Evolutionary conservation across 2,113 vertebrate species (phyloP), one percentile per base, ranked within the genome.

Genomic region (Calypte anna): DNA sequence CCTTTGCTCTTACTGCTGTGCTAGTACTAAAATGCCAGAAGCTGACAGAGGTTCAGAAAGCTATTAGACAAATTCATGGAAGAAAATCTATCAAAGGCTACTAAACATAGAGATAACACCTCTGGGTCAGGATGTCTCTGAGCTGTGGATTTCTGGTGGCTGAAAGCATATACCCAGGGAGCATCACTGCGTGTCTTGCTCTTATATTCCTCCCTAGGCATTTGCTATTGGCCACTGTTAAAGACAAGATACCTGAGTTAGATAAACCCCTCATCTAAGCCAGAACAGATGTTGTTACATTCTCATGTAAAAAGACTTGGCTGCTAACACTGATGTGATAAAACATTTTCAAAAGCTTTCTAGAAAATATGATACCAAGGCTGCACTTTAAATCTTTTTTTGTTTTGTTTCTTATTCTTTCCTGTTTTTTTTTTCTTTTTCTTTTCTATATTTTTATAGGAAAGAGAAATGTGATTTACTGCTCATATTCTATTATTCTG

Each of bases 231-330:
- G 91, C 76, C 80, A 64, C 68, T 48, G 88, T 59, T 90, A 70
- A 86, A 93, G 51, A 93, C 88, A 96, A 96, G 94, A 96, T 96
- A 93, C 72, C 53, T 40, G 82, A 48, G 82, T 43, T 30, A 94
- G 96, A 96, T 96, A 96, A 96, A 86, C 12, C 73, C 64, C 81
- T 90, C 92, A 43, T 83, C 86, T 88, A 86, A 83, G 55, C 43
- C 88, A 77, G 94, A 90, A 66, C 80, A 81, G 79, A 59, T 3
- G 0, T 30, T 63, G 68, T 62, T 94, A 77, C 80, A 90, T 92
- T 91, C 86, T 83, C 38, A 86, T 90, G 68, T 86, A 78, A 96
- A 95, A 88, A 86, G 63, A 76, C 59, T 88, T 93, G 80, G 33
- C 79, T 94, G 76, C 55, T 93, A 94, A 96, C 94, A 95, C 64